Conservation (phyloP, 1,140 invertebrate genomes). For the Heliconius eleuchia region DNA sequence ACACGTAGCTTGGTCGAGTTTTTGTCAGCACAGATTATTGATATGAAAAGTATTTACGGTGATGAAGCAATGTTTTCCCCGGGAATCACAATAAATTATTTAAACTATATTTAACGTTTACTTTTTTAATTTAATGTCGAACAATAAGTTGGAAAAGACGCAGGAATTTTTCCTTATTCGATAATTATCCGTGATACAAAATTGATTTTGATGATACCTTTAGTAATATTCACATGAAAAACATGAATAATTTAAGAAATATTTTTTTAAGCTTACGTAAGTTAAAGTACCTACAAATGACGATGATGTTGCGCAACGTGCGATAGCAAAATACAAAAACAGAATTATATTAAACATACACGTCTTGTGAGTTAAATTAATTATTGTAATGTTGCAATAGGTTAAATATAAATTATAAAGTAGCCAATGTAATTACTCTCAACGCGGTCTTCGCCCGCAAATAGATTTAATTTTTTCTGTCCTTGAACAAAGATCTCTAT, state of each 20-base stretch:
- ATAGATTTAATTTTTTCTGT: conserved; percentile 21
- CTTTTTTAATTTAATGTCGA: background rate
- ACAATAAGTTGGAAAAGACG: background rate
- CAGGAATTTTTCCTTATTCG: background rate
- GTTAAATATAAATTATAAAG: conserved; percentile 14
- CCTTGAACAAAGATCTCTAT: conserved; percentile 30
- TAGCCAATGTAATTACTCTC: conserved; percentile 7
- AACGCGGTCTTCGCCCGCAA: conserved; percentile 21
- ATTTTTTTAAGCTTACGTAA: conserved; percentile 4
- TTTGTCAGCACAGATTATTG: conserved; percentile 40
- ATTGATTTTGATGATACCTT: background rate
- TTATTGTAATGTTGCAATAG: conserved; percentile 11
- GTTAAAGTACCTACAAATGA: background rate
- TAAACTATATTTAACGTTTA: background rate
- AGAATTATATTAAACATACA: conserved; percentile 15
- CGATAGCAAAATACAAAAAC: conserved; percentile 12
- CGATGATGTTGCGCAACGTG: conserved; percentile 11
- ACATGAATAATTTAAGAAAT: background rate
- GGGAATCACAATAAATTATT: conserved; percentile 10
- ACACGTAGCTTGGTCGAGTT: conserved; percentile 37
- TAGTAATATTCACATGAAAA: background rate
- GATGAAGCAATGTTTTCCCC: conserved; percentile 35
- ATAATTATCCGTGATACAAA: background rate
- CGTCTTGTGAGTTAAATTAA: background rate
- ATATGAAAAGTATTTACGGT: conserved; percentile 38